These are phyloP conservation scores for Crenuchus spilurus DNA, from an alignment of 2,797 vertebrate species.

Conservation along the genomic window DNA sequence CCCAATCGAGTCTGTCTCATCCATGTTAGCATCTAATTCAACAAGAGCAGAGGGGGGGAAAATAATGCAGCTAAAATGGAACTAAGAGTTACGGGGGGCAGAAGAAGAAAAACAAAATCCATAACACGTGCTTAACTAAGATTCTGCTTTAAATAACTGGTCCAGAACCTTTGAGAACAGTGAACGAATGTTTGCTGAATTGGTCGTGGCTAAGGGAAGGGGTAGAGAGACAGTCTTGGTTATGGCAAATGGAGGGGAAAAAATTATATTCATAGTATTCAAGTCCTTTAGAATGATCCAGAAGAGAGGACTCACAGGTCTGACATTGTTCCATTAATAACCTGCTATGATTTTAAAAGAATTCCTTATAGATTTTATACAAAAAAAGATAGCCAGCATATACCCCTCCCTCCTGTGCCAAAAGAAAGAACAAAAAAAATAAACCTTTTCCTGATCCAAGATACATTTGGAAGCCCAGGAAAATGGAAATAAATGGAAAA, in stretches of 20 bases:
- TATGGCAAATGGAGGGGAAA: conserved; percentile 52
- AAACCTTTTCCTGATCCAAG: conserved; percentile 57
- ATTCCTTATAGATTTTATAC: conserved; percentile 78
- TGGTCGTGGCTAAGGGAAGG: conserved; percentile 48
- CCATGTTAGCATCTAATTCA: conserved; percentile 97
- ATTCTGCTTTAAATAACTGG: conserved; percentile 85
- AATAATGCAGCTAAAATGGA: conserved; percentile 69
- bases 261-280: conserved; percentile 62
- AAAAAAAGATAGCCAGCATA: conserved; percentile 73
- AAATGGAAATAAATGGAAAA: conserved; percentile 41
- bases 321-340: conserved; percentile 76
- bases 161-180: conserved; percentile 74
- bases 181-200: conserved; percentile 61
- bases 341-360: conserved; percentile 87
- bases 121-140: conserved; percentile 82
- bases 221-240: conserved; percentile 65
- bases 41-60: conserved; percentile 84
- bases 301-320: conserved; percentile 83
- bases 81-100: conserved; percentile 79
- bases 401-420: conserved; percentile 57
- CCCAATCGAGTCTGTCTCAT: conserved; percentile 95
- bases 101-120: conserved; percentile 3
- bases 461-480: conserved; percentile 60
- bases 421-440: conserved; percentile 44
- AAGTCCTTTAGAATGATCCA: conserved; percentile 87